Evolutionary conservation across 2,888 invertebrate species (phyloP), one percentile per base, ranked within the genome.

Genomic region (Pelosia muscerda): DNA sequence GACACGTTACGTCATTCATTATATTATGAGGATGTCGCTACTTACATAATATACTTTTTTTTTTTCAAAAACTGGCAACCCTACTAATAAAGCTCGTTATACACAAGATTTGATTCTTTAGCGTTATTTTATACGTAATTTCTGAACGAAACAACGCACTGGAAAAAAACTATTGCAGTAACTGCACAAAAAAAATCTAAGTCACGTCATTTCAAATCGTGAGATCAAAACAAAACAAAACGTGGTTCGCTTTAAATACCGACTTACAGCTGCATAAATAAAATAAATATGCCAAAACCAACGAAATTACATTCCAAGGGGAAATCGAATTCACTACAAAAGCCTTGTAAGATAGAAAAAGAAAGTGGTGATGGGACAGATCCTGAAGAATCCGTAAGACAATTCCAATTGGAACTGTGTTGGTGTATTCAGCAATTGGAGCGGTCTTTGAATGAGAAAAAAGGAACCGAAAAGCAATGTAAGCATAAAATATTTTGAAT

Each of bases 341-440:
- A 95, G 73, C 83, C 88, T 26, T 89, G 84, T 69, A 92, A 90
- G 80, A 81, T 85, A 15, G 90, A 91, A 61, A 89, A 86, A 75
- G 88, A 88, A 56, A 81, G 74, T 25, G 72, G 86, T 10, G 88
- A 90, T 23, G 83, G 82, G 60, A 76, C 74, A 28, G 89, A 91
- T 66, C 88, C 90, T 1, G 93, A 93, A 66, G 96, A 97, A 90
- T 90, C 95, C 0, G 93, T 96, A 72, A 93, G 96, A 86, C 96
- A 96, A 85, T 97, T 97, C 83, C 97, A 97, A 87, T 79, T 97
- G n/a, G 97, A 97, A 88, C 89, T 97, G 9, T 97, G 96, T 83
- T 97, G 97, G 97, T 97, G 97, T 84, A 96, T 97, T 78, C 97
- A 97, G 79, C 96, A 97, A 77, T 87, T 97, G 68, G 96, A 97